phyloP scores from a whole-genome alignment of 2,113 vertebrate genomes.

The Sorex fumeus region DNA sequence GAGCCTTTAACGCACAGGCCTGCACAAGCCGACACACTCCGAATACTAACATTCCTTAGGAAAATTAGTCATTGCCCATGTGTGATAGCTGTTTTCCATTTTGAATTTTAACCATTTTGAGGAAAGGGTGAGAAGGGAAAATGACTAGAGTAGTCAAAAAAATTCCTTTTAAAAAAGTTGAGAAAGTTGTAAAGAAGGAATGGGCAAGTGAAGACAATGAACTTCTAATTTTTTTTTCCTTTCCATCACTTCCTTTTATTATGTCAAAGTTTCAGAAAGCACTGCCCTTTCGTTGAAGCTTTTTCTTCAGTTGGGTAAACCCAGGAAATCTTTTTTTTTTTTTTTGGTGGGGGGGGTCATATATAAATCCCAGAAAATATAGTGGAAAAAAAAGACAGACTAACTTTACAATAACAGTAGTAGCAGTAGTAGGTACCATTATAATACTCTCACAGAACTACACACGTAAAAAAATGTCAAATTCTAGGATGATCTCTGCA shows the following conservation, averaged over 20 bases:
- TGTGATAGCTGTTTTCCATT: slow-evolving; percentile 80
- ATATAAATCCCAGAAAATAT: slow-evolving; percentile 61
- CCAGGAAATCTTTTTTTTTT: slow-evolving; percentile 17
- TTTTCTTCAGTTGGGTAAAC: slow-evolving; percentile 65
- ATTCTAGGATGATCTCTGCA: neutral
- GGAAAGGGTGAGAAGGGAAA: slow-evolving; percentile 66
- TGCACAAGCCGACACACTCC: slow-evolving; percentile 88
- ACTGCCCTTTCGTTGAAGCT: slow-evolving; percentile 35
- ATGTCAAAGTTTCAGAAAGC: slow-evolving; percentile 70
- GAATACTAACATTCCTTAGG: slow-evolving; percentile 90
- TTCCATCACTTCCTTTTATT: slow-evolving; percentile 60
- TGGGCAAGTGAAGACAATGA: neutral
- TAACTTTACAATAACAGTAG: neutral
- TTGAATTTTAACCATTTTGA: slow-evolving; percentile 82
- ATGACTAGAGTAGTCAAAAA: slow-evolving; percentile 10
- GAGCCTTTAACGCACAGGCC: slow-evolving; percentile 90
- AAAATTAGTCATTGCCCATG: slow-evolving; percentile 88
- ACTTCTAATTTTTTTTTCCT: slow-evolving; percentile 66
- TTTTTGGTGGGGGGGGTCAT: neutral
- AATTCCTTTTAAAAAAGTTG: slow-evolving; percentile 30
- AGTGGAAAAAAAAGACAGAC: slow-evolving; percentile 49
- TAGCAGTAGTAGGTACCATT: neutral
- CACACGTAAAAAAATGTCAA: neutral
- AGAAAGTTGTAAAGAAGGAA: neutral
- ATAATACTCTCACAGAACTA: neutral